These are phyloP conservation scores for Diorhabda carinulata DNA, from an alignment of 1,140 invertebrate genomes.

Conservation along the genomic window DNA sequence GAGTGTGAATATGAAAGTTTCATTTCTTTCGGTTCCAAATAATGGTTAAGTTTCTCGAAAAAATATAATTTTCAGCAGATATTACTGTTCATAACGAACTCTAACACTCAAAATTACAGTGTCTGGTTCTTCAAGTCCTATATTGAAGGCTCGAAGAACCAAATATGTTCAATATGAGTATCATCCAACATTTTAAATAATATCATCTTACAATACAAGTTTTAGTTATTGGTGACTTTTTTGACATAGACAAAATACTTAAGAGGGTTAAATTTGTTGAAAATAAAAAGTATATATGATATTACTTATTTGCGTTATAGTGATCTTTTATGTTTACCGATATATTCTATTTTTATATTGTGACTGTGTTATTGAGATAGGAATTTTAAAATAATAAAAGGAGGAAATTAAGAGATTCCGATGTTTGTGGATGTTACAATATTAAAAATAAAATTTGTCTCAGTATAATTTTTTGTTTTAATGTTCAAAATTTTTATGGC, in stretches of 20 bases:
- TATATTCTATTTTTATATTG: constrained; percentile 24
- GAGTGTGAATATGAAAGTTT: too few relatives aligned
- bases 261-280: constrained; percentile 19
- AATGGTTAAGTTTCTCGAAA: too few relatives aligned
- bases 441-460: constrained; percentile 9
- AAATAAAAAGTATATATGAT: constrained; percentile 22
- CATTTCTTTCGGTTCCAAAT: too few relatives aligned
- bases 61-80: too few relatives aligned
- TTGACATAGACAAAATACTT: constrained; percentile 3
- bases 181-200: too few relatives aligned
- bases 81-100: too few relatives aligned
- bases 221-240: too few relatives aligned
- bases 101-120: too few relatives aligned
- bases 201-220: too few relatives aligned
- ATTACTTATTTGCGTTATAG: constrained; percentile 19
- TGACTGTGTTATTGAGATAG: constrained; percentile 12
- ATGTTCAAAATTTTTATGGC: background rate
- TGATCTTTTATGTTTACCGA: constrained; percentile 23
- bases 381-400: constrained; percentile 7
- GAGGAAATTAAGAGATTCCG: background rate
- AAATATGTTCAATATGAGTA: too few relatives aligned
- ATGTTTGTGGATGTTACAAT: constrained; percentile 10
- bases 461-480: background rate
- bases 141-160: too few relatives aligned
- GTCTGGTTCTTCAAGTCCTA: too few relatives aligned